phyloP scores from a whole-genome alignment of 1,140 invertebrate genomes.

The Drosophila mayri region DNA sequence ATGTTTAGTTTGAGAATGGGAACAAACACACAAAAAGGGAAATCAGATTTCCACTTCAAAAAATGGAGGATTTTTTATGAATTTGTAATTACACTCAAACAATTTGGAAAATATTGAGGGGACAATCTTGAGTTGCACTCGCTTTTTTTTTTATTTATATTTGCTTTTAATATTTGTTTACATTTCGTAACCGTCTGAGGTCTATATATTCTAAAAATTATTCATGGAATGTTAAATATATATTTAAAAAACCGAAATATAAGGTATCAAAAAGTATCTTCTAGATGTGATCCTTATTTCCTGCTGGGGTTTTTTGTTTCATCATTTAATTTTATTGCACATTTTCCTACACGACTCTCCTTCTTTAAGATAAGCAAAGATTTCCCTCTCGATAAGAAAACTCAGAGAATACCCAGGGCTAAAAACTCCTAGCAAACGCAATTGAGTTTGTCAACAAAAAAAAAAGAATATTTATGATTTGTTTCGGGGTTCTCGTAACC shows the following conservation, averaged over 20 bases:
- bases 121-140: constrained; percentile 2
- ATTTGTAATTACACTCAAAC: constrained; percentile 51
- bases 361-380: constrained; percentile 41
- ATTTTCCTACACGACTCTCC: constrained; percentile 7
- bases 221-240: not conserved
- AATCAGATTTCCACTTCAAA: constrained; percentile 31
- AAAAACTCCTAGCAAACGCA: constrained; percentile 24
- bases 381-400: constrained; percentile 23
- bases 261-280: not conserved
- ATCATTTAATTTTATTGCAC: constrained; percentile 40
- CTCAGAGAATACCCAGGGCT: constrained; percentile 6
- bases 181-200: not conserved
- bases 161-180: constrained; percentile 14
- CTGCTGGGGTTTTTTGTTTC: not conserved
- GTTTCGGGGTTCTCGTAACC: constrained; percentile 38
- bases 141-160: not conserved
- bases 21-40: constrained; percentile 32
- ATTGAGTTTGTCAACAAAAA: constrained; percentile 50
- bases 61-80: constrained; percentile 42
- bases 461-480: constrained; percentile 49
- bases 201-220: too few relatives aligned
- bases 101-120: constrained; percentile 11
- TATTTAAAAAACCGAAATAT: not conserved
- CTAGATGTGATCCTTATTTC: not conserved
- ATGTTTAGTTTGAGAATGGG: constrained; percentile 4